These are phyloP conservation scores for Nephrotoma guestfalica DNA, from an alignment of 2,888 invertebrate genomes.

Conservation along the genomic window DNA sequence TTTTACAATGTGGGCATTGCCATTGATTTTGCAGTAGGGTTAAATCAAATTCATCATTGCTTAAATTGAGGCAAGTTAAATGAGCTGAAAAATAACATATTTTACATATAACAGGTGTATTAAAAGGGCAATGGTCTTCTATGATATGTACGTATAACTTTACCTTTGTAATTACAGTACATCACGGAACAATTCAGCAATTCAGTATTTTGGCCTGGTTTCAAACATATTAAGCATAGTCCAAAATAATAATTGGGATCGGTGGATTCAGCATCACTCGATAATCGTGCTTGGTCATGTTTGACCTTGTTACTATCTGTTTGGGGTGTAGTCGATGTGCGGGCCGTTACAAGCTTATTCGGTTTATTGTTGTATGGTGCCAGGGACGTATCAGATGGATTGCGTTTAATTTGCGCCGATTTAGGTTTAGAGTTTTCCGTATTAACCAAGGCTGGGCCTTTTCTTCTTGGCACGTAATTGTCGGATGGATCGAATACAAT, in stretches of 20 bases:
- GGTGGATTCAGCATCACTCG: not conserved
- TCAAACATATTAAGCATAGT: constrained; percentile 11
- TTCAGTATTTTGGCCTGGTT: constrained; percentile 7
- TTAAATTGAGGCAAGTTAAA: constrained; percentile 50
- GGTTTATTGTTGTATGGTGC: not conserved
- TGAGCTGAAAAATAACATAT: constrained; percentile 38
- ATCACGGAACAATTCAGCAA: constrained; percentile 9
- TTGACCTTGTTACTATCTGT: not conserved
- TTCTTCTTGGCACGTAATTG: constrained; percentile 47
- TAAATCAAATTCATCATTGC: constrained; percentile 48
- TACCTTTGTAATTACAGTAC: constrained; percentile 9
- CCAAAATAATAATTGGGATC: constrained; percentile 2
- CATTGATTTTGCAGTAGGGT: constrained; percentile 32
- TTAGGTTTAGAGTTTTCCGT: not conserved
- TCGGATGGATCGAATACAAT: constrained; percentile 79
- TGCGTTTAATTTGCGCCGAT: not conserved
- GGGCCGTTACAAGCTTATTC: not conserved
- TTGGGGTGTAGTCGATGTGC: not conserved
- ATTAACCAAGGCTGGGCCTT: constrained; percentile 14
- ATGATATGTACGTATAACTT: too few species aligned
- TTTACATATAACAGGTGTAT: not conserved
- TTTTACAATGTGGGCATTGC: constrained; percentile 85
- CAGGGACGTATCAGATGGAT: not conserved
- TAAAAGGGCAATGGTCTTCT: too few species aligned
- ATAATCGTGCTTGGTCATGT: not conserved